These are phyloP conservation scores for Andrena chrysosceles DNA, from an alignment of 2,888 invertebrate genomes.

Conservation along the genomic window DNA sequence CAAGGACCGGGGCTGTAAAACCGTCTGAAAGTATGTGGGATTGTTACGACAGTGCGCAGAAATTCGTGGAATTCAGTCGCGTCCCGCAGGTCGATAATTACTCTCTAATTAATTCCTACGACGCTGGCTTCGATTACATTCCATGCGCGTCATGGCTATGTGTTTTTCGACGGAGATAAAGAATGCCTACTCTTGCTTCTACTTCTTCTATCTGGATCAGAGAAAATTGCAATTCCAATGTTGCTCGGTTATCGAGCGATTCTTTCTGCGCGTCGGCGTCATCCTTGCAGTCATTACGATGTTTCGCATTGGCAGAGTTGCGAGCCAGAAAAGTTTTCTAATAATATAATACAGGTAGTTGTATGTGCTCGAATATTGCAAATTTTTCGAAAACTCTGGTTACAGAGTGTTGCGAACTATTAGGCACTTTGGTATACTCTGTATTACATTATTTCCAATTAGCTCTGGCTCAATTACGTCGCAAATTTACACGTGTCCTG, in stretches of 20 bases:
- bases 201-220: neutral
- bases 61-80: conserved; percentile 33
- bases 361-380: neutral
- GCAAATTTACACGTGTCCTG: too few species aligned
- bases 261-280: neutral
- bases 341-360: neutral
- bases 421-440: neutral
- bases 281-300: neutral
- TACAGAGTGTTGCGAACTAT: neutral
- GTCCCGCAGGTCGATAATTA: conserved; percentile 1
- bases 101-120: conserved; percentile 3
- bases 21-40: neutral
- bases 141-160: neutral
- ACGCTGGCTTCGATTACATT: neutral
- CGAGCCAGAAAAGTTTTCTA: neutral
- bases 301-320: neutral
- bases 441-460: neutral
- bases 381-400: neutral
- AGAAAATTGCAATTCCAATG: neutral
- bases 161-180: neutral
- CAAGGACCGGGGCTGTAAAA: conserved; percentile 23
- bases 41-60: conserved; percentile 17
- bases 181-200: neutral
- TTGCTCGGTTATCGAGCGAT: neutral
- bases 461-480: neutral